Evolutionary conservation across 2,888 invertebrate species (phyloP).

Genomic region (Coronaproctus castanopsis): DNA sequence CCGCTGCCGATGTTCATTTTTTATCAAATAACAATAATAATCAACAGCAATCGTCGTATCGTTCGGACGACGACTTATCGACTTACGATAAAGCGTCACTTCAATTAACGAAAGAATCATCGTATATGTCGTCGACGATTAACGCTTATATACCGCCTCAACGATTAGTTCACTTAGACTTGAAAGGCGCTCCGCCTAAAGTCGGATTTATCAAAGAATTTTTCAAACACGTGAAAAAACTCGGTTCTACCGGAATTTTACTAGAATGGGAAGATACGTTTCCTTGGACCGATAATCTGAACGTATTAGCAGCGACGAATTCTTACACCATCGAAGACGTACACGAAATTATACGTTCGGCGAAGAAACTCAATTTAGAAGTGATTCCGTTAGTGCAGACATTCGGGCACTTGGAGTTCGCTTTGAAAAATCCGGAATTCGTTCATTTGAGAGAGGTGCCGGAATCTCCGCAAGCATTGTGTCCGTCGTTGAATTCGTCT

Average conservation of each 20-base stretch:
- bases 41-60: background rate
- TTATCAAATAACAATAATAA: background rate
- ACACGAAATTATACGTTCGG: conserved; percentile 30
- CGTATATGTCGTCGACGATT: too few species aligned
- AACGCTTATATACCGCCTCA: conserved; percentile 30
- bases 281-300: conserved; percentile 41
- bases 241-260: conserved; percentile 51
- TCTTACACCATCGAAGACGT: conserved; percentile 37
- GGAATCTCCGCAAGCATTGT: conserved; percentile 46
- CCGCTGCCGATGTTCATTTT: conserved; percentile 6
- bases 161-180: conserved; percentile 48
- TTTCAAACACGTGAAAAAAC: conserved; percentile 34
- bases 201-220: conserved; percentile 36
- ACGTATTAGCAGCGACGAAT: conserved; percentile 34
- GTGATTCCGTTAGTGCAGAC: conserved; percentile 57
- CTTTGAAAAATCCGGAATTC: conserved; percentile 42
- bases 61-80: background rate
- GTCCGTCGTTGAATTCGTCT: conserved; percentile 43
- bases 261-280: conserved; percentile 69
- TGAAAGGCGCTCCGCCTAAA: conserved; percentile 57
- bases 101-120: background rate
- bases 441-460: conserved; percentile 41
- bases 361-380: conserved; percentile 36
- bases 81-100: background rate
- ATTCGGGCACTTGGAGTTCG: conserved; percentile 56